phyloP scores from a whole-genome alignment of 2,888 invertebrate species.

The Drosophila diplacantha region DNA sequence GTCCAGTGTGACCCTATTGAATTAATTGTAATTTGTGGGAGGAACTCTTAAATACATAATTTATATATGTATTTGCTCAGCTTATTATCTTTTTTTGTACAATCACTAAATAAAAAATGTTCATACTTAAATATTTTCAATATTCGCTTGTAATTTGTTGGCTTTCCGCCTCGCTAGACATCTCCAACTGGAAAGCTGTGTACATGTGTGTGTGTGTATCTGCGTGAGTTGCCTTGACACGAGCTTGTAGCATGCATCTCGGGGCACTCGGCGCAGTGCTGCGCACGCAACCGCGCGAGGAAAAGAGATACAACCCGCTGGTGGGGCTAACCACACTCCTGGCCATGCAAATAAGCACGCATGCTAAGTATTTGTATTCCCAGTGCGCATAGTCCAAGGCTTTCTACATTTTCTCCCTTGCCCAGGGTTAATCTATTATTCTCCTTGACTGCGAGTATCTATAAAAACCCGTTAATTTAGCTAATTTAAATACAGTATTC shows the following conservation, averaged over 20 bases:
- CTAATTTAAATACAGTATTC: neutral
- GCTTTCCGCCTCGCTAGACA: conserved; percentile 29
- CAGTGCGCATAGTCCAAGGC: neutral
- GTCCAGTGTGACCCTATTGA: conserved; percentile 41
- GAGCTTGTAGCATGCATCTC: conserved; percentile 57
- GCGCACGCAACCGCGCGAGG: conserved; percentile 55
- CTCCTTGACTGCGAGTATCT: neutral
- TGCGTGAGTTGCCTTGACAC: conserved; percentile 21
- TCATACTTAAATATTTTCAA: neutral
- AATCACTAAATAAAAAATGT: neutral
- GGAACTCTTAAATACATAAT: neutral
- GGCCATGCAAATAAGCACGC: conserved; percentile 8
- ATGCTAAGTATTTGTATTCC: neutral
- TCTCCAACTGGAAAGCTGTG: neutral
- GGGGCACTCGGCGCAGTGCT: conserved; percentile 54
- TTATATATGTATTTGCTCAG: too few relatives aligned
- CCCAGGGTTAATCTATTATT: neutral
- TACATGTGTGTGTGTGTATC: conserved; percentile 9
- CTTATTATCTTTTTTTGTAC: neutral
- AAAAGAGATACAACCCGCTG: neutral
- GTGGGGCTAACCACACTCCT: neutral
- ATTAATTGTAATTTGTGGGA: neutral
- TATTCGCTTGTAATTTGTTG: neutral
- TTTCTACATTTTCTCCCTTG: neutral
- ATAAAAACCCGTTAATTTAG: neutral